These are phyloP conservation scores for Tragelaphus buxtoni DNA, from an alignment of 2,113 vertebrate species.

Conservation along the genomic window DNA sequence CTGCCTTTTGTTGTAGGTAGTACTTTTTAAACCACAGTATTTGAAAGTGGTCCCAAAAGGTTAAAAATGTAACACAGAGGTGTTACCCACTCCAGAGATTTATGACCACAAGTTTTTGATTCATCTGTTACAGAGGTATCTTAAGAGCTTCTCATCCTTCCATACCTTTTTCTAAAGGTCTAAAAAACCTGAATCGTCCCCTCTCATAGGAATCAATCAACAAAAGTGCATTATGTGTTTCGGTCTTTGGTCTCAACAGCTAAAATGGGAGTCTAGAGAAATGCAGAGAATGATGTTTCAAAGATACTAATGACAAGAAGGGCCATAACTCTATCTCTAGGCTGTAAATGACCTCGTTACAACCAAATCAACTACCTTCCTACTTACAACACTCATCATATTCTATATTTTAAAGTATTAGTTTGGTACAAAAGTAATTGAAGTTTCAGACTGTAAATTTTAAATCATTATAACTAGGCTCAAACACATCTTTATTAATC, in stretches of 20 bases:
- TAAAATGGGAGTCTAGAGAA: neutral
- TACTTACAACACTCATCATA: neutral
- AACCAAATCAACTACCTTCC: neutral
- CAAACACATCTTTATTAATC: neutral
- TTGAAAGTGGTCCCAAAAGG: neutral
- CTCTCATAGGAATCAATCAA: neutral
- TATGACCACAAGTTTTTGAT: neutral
- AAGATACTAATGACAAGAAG: neutral
- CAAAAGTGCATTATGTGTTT: neutral
- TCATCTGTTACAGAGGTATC: constrained; percentile 7
- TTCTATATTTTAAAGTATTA: neutral
- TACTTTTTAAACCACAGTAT: constrained; percentile 8
- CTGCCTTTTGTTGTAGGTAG: neutral
- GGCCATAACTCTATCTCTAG: neutral
- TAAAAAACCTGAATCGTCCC: neutral
- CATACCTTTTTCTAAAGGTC: neutral
- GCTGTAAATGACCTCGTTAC: neutral
- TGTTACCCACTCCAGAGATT: neutral
- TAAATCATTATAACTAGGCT: neutral
- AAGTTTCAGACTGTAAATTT: neutral
- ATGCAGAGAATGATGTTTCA: neutral
- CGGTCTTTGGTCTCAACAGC: neutral
- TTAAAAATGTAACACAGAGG: constrained; percentile 27
- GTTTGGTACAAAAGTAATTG: neutral
- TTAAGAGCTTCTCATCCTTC: neutral